Conservation (phyloP, 2,797 vertebrate species). For the Hephaestus fuliginosus region DNA sequence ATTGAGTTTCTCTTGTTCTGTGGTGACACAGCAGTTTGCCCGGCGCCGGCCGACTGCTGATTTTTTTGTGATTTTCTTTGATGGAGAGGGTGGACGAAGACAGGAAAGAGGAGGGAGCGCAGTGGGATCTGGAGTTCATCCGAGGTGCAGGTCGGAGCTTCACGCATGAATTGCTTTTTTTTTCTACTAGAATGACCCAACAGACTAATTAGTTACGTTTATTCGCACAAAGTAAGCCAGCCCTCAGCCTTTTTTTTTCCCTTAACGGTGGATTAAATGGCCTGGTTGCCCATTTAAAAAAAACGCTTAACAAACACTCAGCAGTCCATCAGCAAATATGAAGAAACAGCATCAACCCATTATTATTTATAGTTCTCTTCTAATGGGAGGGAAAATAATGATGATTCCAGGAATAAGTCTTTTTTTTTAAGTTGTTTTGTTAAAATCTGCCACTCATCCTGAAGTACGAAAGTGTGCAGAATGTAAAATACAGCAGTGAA, state of each 20-base stretch:
- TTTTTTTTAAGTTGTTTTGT: background rate
- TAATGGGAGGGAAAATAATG: background rate
- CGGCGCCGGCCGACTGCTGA: background rate
- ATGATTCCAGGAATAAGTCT: background rate
- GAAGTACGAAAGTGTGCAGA: background rate
- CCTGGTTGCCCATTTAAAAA: background rate
- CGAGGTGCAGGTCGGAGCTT: constrained; percentile 29
- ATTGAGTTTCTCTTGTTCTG: constrained; percentile 18
- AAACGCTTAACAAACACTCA: background rate
- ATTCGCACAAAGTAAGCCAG: constrained; percentile 26
- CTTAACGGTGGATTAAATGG: background rate
- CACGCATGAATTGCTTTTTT: constrained; percentile 20
- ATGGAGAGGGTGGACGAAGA: constrained; percentile 9
- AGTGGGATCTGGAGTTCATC: constrained; percentile 34
- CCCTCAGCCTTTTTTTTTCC: background rate
- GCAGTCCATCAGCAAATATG: background rate
- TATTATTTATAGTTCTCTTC: background rate
- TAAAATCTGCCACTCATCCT: background rate
- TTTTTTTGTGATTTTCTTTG: constrained; percentile 32
- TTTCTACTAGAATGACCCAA: constrained; percentile 34
- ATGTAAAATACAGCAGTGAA: constrained; percentile 7
- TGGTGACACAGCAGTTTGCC: constrained; percentile 16
- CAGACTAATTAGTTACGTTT: constrained; percentile 28
- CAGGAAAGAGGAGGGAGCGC: background rate
- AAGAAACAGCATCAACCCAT: background rate